Conservation (phyloP, 1,140 invertebrate genomes). For the Calephelis virginiensis region DNA sequence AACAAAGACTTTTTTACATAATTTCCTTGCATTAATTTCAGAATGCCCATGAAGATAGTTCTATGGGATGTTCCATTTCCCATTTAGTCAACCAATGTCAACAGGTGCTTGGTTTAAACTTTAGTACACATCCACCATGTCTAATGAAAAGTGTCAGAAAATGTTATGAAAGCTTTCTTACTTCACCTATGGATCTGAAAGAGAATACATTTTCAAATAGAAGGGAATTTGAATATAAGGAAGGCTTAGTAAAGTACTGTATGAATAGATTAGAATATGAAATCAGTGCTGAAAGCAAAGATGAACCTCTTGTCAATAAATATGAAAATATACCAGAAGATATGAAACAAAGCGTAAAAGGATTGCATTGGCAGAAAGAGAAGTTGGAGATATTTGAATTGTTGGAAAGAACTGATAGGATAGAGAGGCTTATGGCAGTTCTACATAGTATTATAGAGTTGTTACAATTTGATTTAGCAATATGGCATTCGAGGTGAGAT, state of each 20-base stretch:
- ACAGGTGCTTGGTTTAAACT: conserved; percentile 50
- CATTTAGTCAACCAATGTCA: conserved; percentile 55
- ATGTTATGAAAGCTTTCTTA: conserved; percentile 61
- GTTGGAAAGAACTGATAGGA: conserved; percentile 53
- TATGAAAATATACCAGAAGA: conserved; percentile 47
- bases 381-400: conserved; percentile 60
- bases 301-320: conserved; percentile 53
- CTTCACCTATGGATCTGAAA: conserved; percentile 48
- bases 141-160: conserved; percentile 42
- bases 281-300: conserved; percentile 45
- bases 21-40: conserved; percentile 40
- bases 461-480: conserved; percentile 66
- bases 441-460: conserved; percentile 58
- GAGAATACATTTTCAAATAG: conserved; percentile 55
- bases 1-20: too few relatives aligned
- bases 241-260: conserved; percentile 63
- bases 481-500: conserved; percentile 55
- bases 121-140: conserved; percentile 62
- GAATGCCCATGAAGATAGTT: conserved; percentile 64
- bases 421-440: conserved; percentile 60
- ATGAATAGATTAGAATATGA: conserved; percentile 62
- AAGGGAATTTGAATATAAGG: conserved; percentile 39
- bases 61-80: conserved; percentile 37
- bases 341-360: conserved; percentile 48
- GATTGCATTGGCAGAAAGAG: conserved; percentile 51